Base-by-base conservation (phyloP, 2,888 invertebrate species). In the Limenitis camilla region DNA sequence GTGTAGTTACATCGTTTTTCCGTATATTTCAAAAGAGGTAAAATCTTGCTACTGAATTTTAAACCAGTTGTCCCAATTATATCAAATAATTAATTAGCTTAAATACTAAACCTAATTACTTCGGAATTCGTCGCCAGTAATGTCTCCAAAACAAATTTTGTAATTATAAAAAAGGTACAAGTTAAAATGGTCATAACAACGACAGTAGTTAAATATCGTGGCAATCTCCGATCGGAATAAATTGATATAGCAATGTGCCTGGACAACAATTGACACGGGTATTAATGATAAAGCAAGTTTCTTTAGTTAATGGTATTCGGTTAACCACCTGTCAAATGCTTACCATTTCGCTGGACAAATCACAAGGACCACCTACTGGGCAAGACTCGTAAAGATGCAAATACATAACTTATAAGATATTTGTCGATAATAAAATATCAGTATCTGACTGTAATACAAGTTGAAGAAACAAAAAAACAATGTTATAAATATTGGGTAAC, bases 281-380 rank as follows among this genome's bases (percentile, higher is more conserved):
- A 67, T 67, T 68, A 67, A 71, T 68, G 66, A 66, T 61, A 52
- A 61, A 64, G 71, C 65, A 64, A 68, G 62, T 65, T 65, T 66
- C 68, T 72, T 76, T 72, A 69, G 68, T 75, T 78, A 78, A 80
- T 83, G 75, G 76, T 71, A 71, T 69, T 73, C 71, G 69, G 73
- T 75, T 78, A 78, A 76, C 72, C 76, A 71, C 65, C 78, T 78
- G 81, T 80, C 81, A 77, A 68, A 70, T 66, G 74, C 72, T 74
- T 66, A 74, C 74, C 72, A 78, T 76, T 78, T 70, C 65, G 66
- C 71, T 57, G 72, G 71, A 83, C 82, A 81, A 81, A 84, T 82
- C 76, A 76, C 74, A 58, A 59, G 61, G 84, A 78, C 85, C 86
- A 81, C 86, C 84, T 70, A 74, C 81, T 52, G 81, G 60, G 80